Evolutionary conservation across 1,140 invertebrate species (phyloP).

Genomic region (Drosophila serrata): DNA sequence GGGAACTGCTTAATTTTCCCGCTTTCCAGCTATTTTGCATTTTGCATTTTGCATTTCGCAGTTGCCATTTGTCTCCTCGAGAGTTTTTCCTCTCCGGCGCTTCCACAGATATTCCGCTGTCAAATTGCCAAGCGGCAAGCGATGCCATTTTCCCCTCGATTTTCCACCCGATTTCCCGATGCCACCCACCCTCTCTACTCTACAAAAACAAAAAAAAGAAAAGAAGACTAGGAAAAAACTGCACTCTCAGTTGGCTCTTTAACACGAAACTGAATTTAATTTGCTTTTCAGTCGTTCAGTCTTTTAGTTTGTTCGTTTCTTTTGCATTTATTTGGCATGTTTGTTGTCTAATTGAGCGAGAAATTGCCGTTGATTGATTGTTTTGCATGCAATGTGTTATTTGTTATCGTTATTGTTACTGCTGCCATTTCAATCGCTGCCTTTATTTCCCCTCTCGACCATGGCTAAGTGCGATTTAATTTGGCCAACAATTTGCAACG

Average conservation of each 20-base stretch:
- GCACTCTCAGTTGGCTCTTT: slow-evolving; percentile 65
- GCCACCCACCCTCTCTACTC: not conserved
- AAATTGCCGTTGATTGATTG: slow-evolving; percentile 84
- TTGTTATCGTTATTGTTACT: slow-evolving; percentile 42
- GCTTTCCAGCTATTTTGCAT: slow-evolving; percentile 83
- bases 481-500: slow-evolving; percentile 29
- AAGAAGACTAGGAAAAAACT: not conserved
- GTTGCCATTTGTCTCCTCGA: slow-evolving; percentile 53
- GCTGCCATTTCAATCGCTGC: slow-evolving; percentile 23
- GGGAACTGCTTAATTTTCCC: slow-evolving; percentile 71
- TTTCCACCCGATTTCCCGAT: slow-evolving; percentile 16
- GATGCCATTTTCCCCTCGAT: slow-evolving; percentile 35
- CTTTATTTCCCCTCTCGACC: slow-evolving; percentile 21
- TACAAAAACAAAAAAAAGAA: too few relatives aligned
- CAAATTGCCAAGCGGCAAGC: slow-evolving; percentile 71
- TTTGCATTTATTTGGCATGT: slow-evolving; percentile 70
- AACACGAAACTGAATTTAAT: slow-evolving; percentile 83
- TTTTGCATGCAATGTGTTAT: slow-evolving; percentile 79
- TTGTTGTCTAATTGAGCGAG: slow-evolving; percentile 84
- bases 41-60: slow-evolving; percentile 78
- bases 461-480: slow-evolving; percentile 27
- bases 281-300: slow-evolving; percentile 57
- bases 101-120: slow-evolving; percentile 69
- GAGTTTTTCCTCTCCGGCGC: slow-evolving; percentile 34
- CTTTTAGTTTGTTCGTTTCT: slow-evolving; percentile 39